Evolutionary conservation across 2,888 invertebrate genomes (phyloP).

Genomic region (Philonicus albiceps): DNA sequence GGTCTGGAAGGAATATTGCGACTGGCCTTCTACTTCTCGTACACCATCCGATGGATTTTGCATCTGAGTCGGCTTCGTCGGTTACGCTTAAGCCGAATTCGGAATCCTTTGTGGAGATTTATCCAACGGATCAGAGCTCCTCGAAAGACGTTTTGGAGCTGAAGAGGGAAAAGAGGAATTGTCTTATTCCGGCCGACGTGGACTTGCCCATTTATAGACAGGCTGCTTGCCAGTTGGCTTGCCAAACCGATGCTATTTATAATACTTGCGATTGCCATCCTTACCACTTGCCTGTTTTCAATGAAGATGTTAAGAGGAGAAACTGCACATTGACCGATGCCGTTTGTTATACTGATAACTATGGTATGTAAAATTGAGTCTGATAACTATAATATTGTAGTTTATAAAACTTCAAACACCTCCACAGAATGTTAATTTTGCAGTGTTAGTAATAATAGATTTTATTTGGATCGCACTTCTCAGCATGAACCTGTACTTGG

Average conservation of each 20-base stretch:
- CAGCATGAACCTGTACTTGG: too few relatives aligned
- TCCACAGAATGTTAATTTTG: too few relatives aligned
- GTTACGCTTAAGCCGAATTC: slow-evolving; percentile 59
- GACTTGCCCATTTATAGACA: slow-evolving; percentile 57
- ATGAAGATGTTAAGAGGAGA: slow-evolving; percentile 50
- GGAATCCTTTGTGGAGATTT: slow-evolving; percentile 61
- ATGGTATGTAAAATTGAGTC: slow-evolving; percentile 53
- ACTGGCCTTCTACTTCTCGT: slow-evolving; percentile 60
- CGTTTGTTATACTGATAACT: slow-evolving; percentile 57
- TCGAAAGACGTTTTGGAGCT: slow-evolving; percentile 59
- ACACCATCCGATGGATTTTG: slow-evolving; percentile 62
- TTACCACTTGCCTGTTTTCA: slow-evolving; percentile 57
- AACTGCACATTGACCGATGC: slow-evolving; percentile 60
- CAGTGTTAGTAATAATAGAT: too few relatives aligned
- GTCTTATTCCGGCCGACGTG: slow-evolving; percentile 58
- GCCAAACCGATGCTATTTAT: slow-evolving; percentile 57
- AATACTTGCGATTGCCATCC: slow-evolving; percentile 60
- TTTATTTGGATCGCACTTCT: too few relatives aligned
- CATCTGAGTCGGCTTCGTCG: slow-evolving; percentile 58
- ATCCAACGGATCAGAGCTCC: slow-evolving; percentile 59
- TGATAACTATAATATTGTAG: not conserved
- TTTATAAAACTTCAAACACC: not conserved
- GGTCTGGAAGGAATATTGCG: slow-evolving; percentile 58
- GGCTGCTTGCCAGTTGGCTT: slow-evolving; percentile 58
- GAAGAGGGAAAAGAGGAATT: slow-evolving; percentile 58